Conservation (phyloP, 1,140 invertebrate species). For the Adoxophyes honmai region DNA sequence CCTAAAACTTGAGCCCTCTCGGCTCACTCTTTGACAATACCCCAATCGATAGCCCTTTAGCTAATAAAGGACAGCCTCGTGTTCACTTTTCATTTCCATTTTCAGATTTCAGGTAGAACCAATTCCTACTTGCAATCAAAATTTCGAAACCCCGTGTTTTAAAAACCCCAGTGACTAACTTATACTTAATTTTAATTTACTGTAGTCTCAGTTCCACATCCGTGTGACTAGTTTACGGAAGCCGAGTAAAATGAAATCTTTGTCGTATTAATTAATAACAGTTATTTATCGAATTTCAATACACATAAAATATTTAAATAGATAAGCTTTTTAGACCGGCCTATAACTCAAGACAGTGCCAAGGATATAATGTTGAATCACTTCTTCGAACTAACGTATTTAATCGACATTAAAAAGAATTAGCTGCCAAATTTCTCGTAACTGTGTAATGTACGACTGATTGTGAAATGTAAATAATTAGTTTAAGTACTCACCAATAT, state of each 20-base stretch:
- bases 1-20: slow-evolving; percentile 31
- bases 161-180: no score
- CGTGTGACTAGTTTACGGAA: slow-evolving; percentile 41
- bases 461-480: slow-evolving; percentile 74
- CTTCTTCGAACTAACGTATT: slow-evolving; percentile 19
- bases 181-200: slow-evolving; percentile 21
- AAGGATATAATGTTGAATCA: slow-evolving; percentile 22
- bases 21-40: slow-evolving; percentile 68
- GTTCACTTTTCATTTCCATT: no score
- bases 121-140: no score
- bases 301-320: slow-evolving; percentile 9
- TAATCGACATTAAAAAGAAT: slow-evolving; percentile 42
- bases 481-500: slow-evolving; percentile 63
- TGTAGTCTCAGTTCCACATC: slow-evolving; percentile 51
- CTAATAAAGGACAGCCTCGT: slow-evolving; percentile 34
- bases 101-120: no score
- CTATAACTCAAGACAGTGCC: slow-evolving; percentile 56
- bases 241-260: neutral
- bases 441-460: slow-evolving; percentile 68
- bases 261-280: neutral
- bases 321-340: slow-evolving; percentile 52
- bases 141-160: no score
- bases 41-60: slow-evolving; percentile 37
- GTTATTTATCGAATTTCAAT: neutral
- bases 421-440: slow-evolving; percentile 64